Base-by-base conservation (phyloP, 2,113 vertebrate genomes). In the Equus przewalskii region DNA sequence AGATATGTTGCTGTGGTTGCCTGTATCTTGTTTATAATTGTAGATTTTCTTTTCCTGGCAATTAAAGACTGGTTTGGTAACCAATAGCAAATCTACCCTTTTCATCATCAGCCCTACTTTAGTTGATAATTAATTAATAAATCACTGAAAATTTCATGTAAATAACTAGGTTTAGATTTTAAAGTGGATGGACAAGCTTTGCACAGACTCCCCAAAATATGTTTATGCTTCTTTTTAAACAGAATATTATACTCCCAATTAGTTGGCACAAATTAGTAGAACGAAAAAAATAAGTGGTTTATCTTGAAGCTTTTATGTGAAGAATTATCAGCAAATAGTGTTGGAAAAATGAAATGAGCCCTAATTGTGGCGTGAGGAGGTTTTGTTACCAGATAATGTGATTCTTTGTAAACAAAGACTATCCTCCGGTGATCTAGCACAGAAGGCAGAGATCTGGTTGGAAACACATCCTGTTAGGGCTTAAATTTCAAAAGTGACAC, bases 1-100 rank as follows among this genome's bases (percentile, higher is more conserved):
- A 64, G 12, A n/a, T 73, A 24, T 19, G 92, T 97, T 96, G 73
- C 90, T 92, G 96, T 88, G 97, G 89, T 86, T 97, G 49, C 85
- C 79, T 87, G 4, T 28, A 33, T 76, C 79, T 95, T 82, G 44
- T 69, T 96, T 93, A 87, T 87, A 94, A 98, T 83, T 69, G 30
- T n/a, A 73, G 56, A 46, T 62, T 96, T 93, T 79, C 82, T 96
- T 75, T 36, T 96, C 24, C 51, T 87, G 21, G 60, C 19, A 87
- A 36, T 70, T 93, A 81, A 82, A 78, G 54, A 60, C 24, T 60
- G 49, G 18, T 67, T 97, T 76, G 89, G 73, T 69, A 96, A 95
- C 46, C 89, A 95, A 54, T 14, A 84, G 33, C 82, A 93, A 97
- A 95, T 86, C 36, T 89, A 76, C 30, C 9, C 46, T 78, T 91